phyloP scores from a whole-genome alignment of 1,140 invertebrate genomes.

The Nasonia giraulti region DNA sequence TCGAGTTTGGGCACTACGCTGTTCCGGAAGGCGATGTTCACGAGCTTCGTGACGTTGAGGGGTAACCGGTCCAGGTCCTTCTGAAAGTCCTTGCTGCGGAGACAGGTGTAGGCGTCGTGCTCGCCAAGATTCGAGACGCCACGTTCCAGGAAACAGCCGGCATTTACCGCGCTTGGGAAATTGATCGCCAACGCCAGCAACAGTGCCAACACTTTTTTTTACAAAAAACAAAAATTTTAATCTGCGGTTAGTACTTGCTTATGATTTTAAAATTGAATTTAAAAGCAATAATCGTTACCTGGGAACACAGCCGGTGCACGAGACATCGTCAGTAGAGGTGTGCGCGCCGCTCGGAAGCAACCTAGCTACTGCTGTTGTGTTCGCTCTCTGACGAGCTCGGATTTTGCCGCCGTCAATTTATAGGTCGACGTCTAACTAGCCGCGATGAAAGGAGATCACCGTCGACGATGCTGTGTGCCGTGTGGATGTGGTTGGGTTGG shows the following conservation, averaged over 20 bases:
- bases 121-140: constrained; percentile 31
- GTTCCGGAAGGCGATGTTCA: constrained; percentile 29
- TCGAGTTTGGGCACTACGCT: constrained; percentile 24
- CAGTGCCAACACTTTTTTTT: background rate
- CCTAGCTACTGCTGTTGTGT: constrained; percentile 39
- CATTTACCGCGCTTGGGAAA: background rate
- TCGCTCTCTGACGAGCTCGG: constrained; percentile 18
- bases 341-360: constrained; percentile 8
- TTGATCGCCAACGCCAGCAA: background rate
- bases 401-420: constrained; percentile 41
- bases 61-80: constrained; percentile 26
- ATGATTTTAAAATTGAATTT: background rate
- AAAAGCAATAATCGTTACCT: constrained; percentile 23
- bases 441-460: constrained; percentile 29
- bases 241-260: background rate
- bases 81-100: constrained; percentile 32
- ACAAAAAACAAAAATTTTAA: background rate
- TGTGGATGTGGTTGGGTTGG: background rate
- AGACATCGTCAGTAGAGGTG: background rate
- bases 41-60: constrained; percentile 20
- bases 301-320: constrained; percentile 33
- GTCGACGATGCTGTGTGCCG: background rate
- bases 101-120: constrained; percentile 43
- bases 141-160: constrained; percentile 30
- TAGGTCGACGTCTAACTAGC: constrained; percentile 42